phyloP scores from a whole-genome alignment of 2,113 vertebrate genomes.

The Mohoua ochrocephala region DNA sequence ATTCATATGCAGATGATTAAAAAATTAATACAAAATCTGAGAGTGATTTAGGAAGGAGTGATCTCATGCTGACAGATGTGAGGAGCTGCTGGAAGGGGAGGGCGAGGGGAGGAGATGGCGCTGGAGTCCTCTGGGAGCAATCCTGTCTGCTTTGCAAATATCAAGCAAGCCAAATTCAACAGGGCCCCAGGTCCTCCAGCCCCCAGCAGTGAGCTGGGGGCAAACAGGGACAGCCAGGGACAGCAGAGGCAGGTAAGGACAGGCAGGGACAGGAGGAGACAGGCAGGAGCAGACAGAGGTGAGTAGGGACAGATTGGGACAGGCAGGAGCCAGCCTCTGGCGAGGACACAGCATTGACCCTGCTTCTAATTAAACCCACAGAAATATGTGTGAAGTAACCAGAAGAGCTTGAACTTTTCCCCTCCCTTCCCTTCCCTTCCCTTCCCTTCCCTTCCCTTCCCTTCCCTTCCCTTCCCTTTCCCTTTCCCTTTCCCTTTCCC shows the following conservation, averaged over 20 bases:
- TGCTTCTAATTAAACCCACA: background rate
- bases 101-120: background rate
- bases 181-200: background rate
- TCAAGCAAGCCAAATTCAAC: background rate
- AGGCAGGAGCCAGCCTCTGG: background rate
- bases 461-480: no score
- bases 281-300: background rate
- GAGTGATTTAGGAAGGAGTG: conserved; percentile 24
- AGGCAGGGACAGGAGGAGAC: background rate
- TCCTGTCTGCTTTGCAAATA: background rate
- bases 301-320: background rate
- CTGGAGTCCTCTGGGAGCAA: background rate
- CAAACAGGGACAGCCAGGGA: background rate
- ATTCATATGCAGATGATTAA: conserved; percentile 57
- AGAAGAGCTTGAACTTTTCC: background rate
- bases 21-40: conserved; percentile 58
- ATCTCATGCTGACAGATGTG: background rate
- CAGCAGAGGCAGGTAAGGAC: background rate
- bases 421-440: no score
- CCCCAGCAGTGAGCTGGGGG: background rate
- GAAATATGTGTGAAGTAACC: background rate
- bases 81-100: background rate
- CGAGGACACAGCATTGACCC: no score
- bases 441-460: no score
- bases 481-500: no score